These are phyloP conservation scores for Tiphia femorata DNA, from an alignment of 2,888 invertebrate genomes.

Conservation along the genomic window DNA sequence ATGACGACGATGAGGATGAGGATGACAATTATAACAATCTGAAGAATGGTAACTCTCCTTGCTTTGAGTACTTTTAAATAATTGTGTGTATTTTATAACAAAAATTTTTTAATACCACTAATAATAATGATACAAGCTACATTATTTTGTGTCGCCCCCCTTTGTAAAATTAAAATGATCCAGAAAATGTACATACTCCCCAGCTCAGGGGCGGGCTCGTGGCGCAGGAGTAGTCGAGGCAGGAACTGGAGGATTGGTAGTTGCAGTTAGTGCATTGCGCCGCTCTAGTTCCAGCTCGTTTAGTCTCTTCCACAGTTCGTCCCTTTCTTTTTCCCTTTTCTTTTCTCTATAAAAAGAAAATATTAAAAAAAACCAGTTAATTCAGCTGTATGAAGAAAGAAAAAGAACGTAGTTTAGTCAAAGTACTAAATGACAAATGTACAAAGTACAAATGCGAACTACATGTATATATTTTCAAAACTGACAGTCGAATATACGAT, in stretches of 20 bases:
- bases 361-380: neutral
- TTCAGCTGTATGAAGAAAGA: neutral
- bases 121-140: no score
- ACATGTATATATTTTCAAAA: neutral
- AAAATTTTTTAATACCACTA: no score
- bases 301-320: slow-evolving; percentile 97
- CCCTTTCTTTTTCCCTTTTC: slow-evolving; percentile 95
- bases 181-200: slow-evolving; percentile 43
- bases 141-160: no score
- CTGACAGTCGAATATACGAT: no score
- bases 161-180: no score
- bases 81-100: no score
- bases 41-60: no score
- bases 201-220: slow-evolving; percentile 67
- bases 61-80: no score
- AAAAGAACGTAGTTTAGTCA: neutral
- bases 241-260: slow-evolving; percentile 65
- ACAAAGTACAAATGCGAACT: neutral
- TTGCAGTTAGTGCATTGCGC: slow-evolving; percentile 55
- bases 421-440: neutral
- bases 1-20: no score
- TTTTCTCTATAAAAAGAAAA: slow-evolving; percentile 79
- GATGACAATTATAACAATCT: no score
- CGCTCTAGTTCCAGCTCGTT: slow-evolving; percentile 85
- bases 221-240: slow-evolving; percentile 63